Evolutionary conservation across 1,140 invertebrate genomes (phyloP).

Genomic region (Geopemphigus sp.): DNA sequence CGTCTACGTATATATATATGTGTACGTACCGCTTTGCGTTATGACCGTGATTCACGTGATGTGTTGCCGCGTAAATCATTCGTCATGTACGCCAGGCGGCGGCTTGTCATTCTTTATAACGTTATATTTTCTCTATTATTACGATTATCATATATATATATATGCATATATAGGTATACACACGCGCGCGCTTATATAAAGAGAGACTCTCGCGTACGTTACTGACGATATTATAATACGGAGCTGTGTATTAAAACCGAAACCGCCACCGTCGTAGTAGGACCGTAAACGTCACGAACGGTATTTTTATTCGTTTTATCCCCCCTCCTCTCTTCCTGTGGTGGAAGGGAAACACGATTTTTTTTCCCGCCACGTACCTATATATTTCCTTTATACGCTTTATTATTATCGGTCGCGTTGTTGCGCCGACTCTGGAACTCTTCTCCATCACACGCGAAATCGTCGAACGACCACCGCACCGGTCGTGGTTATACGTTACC

Average conservation of each 20-base stretch:
- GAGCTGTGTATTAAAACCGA: too few species aligned
- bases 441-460: neutral
- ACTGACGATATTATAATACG: too few species aligned
- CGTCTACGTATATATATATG: neutral
- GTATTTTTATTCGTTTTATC: too few species aligned
- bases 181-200: neutral
- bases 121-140: too few species aligned
- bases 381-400: too few species aligned
- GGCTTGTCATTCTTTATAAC: too few species aligned
- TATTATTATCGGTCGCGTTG: neutral
- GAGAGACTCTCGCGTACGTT: neutral
- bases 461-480: neutral
- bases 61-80: constrained; percentile 24
- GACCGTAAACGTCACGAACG: too few species aligned
- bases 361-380: neutral
- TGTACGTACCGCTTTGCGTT: neutral
- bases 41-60: constrained; percentile 32
- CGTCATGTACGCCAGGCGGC: neutral
- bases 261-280: too few species aligned
- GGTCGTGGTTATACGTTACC: too few species aligned
- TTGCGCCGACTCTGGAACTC: neutral
- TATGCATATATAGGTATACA: too few species aligned
- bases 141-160: too few species aligned
- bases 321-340: too few species aligned
- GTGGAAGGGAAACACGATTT: constrained; percentile 22